These are phyloP conservation scores for Drosophila oshimai DNA, from an alignment of 1,140 invertebrate species.

Conservation along the genomic window DNA sequence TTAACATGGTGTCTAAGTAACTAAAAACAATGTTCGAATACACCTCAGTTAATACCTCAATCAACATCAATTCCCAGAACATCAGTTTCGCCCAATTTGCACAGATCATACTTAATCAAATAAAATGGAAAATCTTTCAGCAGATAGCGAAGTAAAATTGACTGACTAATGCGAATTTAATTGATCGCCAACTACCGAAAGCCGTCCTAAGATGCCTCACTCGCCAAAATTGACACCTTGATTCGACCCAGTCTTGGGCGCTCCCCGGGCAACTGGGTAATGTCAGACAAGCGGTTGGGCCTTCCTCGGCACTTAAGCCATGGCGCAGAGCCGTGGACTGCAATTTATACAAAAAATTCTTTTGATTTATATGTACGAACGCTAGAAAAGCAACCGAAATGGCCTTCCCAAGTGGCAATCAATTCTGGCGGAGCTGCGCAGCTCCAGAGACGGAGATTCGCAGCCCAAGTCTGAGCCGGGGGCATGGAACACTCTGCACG, in stretches of 20 bases:
- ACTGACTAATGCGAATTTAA: slow-evolving; percentile 65
- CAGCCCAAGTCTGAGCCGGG: slow-evolving; percentile 4
- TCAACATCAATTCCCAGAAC: not conserved
- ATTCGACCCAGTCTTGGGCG: slow-evolving; percentile 30
- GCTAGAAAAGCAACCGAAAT: slow-evolving; percentile 33
- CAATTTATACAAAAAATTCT: slow-evolving; percentile 66
- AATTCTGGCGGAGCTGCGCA: slow-evolving; percentile 43
- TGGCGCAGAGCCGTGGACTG: slow-evolving; percentile 18
- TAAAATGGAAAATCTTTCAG: not conserved
- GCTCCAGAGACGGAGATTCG: slow-evolving; percentile 10
- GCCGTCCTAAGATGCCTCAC: not conserved
- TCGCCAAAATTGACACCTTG: slow-evolving; percentile 58
- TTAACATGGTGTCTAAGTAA: no score
- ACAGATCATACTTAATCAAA: not conserved
- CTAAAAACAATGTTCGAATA: no score
- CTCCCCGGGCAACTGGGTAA: slow-evolving; percentile 53
- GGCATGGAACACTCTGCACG: slow-evolving; percentile 47
- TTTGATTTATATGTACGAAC: slow-evolving; percentile 58
- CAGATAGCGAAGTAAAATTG: not conserved
- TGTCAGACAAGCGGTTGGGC: slow-evolving; percentile 49
- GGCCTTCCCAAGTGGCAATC: slow-evolving; percentile 77
- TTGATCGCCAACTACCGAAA: slow-evolving; percentile 38
- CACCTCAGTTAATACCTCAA: not conserved
- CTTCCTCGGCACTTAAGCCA: slow-evolving; percentile 29
- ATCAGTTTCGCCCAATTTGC: not conserved